Evolutionary conservation across 2,113 vertebrate species (phyloP), one percentile per base, ranked within the genome.

Genomic region (Gasterosteus aculeatus): DNA sequence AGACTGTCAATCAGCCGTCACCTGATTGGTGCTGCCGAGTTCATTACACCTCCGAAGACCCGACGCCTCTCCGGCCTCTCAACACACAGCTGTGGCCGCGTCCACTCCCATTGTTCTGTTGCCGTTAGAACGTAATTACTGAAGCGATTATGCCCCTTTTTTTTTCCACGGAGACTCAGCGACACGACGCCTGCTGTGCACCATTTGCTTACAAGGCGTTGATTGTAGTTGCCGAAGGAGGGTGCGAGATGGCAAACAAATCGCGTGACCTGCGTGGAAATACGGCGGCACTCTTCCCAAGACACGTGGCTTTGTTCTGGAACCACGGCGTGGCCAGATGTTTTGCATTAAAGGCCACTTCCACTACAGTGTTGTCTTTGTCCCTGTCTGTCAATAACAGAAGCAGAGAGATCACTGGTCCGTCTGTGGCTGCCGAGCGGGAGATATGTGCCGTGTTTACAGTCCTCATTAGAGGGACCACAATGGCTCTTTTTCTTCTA

Each of bases 191-290:
- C 91, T 80, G 83, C 92, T 90, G 92, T 88, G 92, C 87, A 72
- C 87, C 89, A 92, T 92, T 93, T 92, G 92, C 82, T 92, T 85
- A 77, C 87, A 75, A 80, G 85, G 89, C 75, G 77, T 84, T 89
- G 87, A 66, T 80, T 78, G 75, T 69, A n/a, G 65, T n/a, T 26
- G 65, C 58, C 29, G 38, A n/a, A 76, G 71, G 67, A 77, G 78
- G 77, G 75, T 47, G 87, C 26, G 75, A 83, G 78, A 57, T 81
- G 73, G 75, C 73, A 77, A 89, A 88, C 85, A 90, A 90, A 89
- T 63, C 75, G 47, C 59, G 11, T 29, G 72, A 68, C 83, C 84
- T 66, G 83, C 16, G 67, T 35, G 15, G 59, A 69, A 44, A 77
- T 73, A 78, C 70, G 65, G 31, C 47, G 57, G 56, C 42, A 7